Evolutionary conservation across 2,888 invertebrate genomes (phyloP).

Genomic region (Lochmaea capreae): DNA sequence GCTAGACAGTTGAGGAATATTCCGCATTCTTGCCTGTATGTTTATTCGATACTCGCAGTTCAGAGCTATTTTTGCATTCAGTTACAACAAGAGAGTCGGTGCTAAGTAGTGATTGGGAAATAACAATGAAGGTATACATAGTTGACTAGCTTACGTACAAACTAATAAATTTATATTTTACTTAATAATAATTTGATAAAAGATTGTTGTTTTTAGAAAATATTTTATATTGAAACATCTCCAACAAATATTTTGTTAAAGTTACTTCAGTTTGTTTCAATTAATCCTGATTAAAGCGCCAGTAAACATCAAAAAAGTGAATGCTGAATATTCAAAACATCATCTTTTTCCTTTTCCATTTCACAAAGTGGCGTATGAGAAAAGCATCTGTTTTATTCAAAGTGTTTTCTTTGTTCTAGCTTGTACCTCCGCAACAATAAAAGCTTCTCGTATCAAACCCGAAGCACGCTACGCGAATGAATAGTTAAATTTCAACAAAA

Average conservation of each 20-base stretch:
- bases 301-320: background rate
- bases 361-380: constrained; percentile 17
- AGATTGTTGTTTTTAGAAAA: too few species aligned
- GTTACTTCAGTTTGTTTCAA: background rate
- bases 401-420: constrained; percentile 16
- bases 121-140: too few species aligned
- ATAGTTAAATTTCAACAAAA: constrained; percentile 18
- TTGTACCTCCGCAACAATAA: constrained; percentile 7
- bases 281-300: background rate
- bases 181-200: too few species aligned
- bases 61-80: too few species aligned
- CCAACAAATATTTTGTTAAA: background rate
- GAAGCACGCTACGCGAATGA: constrained; percentile 9
- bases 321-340: constrained; percentile 9
- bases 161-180: too few species aligned
- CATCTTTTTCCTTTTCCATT: constrained; percentile 5
- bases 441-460: constrained; percentile 13
- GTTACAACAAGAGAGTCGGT: too few species aligned
- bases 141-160: too few species aligned
- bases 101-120: too few species aligned
- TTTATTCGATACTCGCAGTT: too few species aligned
- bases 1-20: too few species aligned
- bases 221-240: too few species aligned
- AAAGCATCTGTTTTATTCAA: constrained; percentile 24
- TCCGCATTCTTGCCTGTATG: too few species aligned